phyloP scores from a whole-genome alignment of 2,113 vertebrate genomes.

The Cromileptes altivelis region DNA sequence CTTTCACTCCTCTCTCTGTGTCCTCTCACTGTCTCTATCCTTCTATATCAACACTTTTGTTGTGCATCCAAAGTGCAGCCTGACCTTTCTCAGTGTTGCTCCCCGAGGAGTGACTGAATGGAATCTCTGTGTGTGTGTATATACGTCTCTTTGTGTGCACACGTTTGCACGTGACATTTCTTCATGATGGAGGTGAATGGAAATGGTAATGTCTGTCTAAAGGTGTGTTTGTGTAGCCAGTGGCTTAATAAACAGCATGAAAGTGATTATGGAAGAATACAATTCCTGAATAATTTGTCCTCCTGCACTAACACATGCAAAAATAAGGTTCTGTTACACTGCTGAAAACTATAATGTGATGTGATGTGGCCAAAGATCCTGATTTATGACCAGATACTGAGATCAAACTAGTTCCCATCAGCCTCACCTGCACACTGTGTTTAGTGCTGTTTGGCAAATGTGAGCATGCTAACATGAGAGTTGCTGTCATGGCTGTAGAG shows the following conservation, averaged over 20 bases:
- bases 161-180: slow-evolving; percentile 37
- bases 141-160: not conserved
- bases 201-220: not conserved
- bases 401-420: too few relatives aligned
- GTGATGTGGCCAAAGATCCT: too few relatives aligned
- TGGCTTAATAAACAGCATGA: not conserved
- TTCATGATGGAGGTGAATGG: not conserved
- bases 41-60: slow-evolving; percentile 34
- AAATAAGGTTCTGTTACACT: not conserved
- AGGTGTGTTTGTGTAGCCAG: slow-evolving; percentile 1
- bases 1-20: slow-evolving; percentile 33
- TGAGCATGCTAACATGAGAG: too few relatives aligned
- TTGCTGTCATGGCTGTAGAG: too few relatives aligned
- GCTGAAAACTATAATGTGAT: not conserved
- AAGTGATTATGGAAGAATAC: not conserved
- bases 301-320: not conserved
- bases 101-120: slow-evolving; percentile 62
- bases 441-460: too few relatives aligned
- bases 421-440: too few relatives aligned
- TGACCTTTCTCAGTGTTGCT: slow-evolving; percentile 78
- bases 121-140: not conserved
- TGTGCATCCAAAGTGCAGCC: slow-evolving; percentile 69
- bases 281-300: not conserved
- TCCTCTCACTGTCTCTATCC: not conserved
- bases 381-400: too few relatives aligned